phyloP scores from a whole-genome alignment of 2,888 invertebrate genomes.

The Carcina quercana region DNA sequence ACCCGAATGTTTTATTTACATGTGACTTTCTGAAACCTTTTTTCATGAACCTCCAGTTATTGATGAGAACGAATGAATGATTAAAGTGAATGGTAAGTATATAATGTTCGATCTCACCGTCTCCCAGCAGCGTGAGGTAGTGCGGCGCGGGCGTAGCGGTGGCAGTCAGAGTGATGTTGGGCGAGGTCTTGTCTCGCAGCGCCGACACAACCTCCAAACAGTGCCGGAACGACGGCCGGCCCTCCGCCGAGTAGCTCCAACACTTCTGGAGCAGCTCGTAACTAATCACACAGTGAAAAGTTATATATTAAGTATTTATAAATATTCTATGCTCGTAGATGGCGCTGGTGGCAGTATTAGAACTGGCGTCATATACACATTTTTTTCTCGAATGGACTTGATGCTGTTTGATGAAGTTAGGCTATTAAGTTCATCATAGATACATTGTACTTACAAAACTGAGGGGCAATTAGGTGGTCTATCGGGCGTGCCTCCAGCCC shows the following conservation, averaged over 20 bases:
- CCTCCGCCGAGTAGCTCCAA: slow-evolving; percentile 89
- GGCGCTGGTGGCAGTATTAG: not conserved
- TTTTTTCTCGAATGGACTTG: too few relatives aligned
- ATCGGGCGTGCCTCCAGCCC: slow-evolving; percentile 89
- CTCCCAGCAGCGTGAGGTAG: slow-evolving; percentile 58
- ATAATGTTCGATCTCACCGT: slow-evolving; percentile 37
- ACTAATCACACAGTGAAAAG: slow-evolving; percentile 59
- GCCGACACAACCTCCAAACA: slow-evolving; percentile 79
- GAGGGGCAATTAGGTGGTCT: slow-evolving; percentile 90
- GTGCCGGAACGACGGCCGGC: slow-evolving; percentile 90
- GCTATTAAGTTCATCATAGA: not conserved
- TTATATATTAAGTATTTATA: too few relatives aligned
- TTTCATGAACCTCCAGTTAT: too few relatives aligned
- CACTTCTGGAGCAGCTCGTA: slow-evolving; percentile 90
- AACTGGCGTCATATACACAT: too few relatives aligned
- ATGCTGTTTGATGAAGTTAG: too few relatives aligned
- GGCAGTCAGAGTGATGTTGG: slow-evolving; percentile 44
- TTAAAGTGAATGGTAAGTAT: not conserved
- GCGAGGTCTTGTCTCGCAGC: slow-evolving; percentile 49
- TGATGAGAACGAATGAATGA: not conserved
- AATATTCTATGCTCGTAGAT: not conserved
- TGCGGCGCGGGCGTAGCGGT: slow-evolving; percentile 46
- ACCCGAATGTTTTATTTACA: too few relatives aligned
- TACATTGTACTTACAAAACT: slow-evolving; percentile 74
- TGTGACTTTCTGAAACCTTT: too few relatives aligned